A percentile compares a stretch with the other conserved stretches of the same genome.
Conservation (phyloP, 2,888 invertebrate genomes). For the Erannis defoliaria region DNA sequence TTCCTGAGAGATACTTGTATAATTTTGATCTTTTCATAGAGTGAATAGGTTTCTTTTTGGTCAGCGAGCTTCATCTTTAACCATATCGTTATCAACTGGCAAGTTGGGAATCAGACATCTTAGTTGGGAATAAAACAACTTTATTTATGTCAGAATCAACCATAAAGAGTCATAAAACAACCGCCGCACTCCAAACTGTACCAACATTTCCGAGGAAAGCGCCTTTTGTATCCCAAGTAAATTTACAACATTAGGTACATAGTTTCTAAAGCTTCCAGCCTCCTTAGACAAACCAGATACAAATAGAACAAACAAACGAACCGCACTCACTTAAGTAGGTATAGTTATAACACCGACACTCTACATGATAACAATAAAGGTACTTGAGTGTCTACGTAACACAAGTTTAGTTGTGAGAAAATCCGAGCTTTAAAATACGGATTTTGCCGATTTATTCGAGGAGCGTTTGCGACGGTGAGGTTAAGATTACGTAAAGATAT, state of each 20-base stretch:
- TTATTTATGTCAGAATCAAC: background rate
- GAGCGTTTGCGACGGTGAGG: constrained; percentile 24
- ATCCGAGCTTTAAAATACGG: constrained; percentile 26
- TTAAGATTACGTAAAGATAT: constrained; percentile 33
- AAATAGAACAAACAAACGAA: constrained; percentile 32
- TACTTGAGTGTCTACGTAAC: constrained; percentile 13
- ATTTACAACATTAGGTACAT: constrained; percentile 22
- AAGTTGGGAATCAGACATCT: too few relatives aligned
- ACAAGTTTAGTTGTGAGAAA: constrained; percentile 24
- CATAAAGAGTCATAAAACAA: constrained; percentile 2
- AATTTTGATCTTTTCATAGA: too few relatives aligned
- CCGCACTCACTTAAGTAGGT: constrained; percentile 27
- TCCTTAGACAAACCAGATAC: constrained; percentile 33
- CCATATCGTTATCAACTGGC: too few relatives aligned
- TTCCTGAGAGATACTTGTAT: too few relatives aligned
- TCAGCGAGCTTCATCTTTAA: too few relatives aligned
- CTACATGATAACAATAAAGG: constrained; percentile 28
- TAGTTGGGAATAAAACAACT: background rate
- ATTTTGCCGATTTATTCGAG: constrained; percentile 14
- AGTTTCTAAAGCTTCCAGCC: constrained; percentile 22
- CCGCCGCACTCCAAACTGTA: background rate
- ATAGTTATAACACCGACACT: constrained; percentile 24
- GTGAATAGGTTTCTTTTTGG: background rate
- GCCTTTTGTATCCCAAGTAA: constrained; percentile 12
- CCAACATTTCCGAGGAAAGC: constrained; percentile 13